Base-by-base conservation (phyloP, 2,797 vertebrate species). In the Ctenopoma multispine region DNA sequence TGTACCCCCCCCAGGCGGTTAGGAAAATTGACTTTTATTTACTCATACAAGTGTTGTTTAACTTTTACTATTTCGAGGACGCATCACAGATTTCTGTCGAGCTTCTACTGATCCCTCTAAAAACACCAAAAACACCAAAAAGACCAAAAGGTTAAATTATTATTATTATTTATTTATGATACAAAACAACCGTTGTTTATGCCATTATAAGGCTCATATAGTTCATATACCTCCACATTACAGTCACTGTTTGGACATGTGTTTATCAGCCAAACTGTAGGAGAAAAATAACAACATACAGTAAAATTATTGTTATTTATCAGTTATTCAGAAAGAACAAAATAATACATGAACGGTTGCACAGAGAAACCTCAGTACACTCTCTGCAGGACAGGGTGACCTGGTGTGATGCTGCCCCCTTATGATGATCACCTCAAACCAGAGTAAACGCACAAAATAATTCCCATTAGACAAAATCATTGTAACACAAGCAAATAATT, bases 321-420 rank as follows among this genome's bases (percentile, higher is more conserved):
- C n/a, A n/a, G 34, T 54, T 61, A 49, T 41, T 44, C 40, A 56
- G 15, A 38, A 73, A 61, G 47, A 67, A 24, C 24, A 0, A 64
- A 34, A 77, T 61, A n/a, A 57, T 13, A 11, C 2, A 4, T 59
- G 59, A 31, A 17, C 0, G 20, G n/a, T 71, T 47, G 18, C 27
- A 21, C 8, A 50, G 27, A 41, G 9, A 10, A 11, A n/a, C 15
- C 5, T 21, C 1, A 46, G 48, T 46, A 38, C 27, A 48, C 17
- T 49, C 23, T 5, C 1, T 69, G 56, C 24, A 46, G 15, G 3
- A 40, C 17, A 61, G 57, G 23, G 34, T 60, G 38, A 55, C 43
- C 6, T 56, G 61, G 34, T 51, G 24, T 2, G 10, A 68, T 41
- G 43, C 69, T 80, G 66, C 69, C 57, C 53, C 69, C 73, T 21